These are phyloP conservation scores for Thera obeliscata DNA, from an alignment of 2,888 invertebrate species.

Conservation along the genomic window DNA sequence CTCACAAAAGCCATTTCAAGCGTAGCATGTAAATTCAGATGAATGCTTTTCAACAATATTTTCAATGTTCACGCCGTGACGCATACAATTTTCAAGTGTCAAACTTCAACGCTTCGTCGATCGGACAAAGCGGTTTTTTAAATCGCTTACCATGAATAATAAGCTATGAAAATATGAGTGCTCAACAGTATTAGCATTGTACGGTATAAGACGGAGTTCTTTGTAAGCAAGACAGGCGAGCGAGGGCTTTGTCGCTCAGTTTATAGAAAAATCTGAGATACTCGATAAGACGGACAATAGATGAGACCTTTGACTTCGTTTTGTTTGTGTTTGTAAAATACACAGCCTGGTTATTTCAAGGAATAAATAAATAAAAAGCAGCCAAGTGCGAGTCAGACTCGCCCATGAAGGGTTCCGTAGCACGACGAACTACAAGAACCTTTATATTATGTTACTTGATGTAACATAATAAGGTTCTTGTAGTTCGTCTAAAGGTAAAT, in stretches of 20 bases:
- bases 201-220: constrained; percentile 41
- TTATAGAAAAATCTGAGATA: constrained; percentile 51
- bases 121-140: constrained; percentile 30
- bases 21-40: constrained; percentile 6
- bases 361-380: too few species aligned
- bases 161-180: constrained; percentile 46
- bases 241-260: constrained; percentile 46
- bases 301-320: constrained; percentile 22
- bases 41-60: constrained; percentile 30
- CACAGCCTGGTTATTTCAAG: too few species aligned
- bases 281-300: constrained; percentile 47
- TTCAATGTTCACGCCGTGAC: constrained; percentile 28
- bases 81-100: constrained; percentile 32
- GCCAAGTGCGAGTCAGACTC: too few species aligned
- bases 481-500: too few species aligned
- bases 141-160: constrained; percentile 37
- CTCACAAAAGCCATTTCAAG: constrained; percentile 9
- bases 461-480: too few species aligned
- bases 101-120: constrained; percentile 25
- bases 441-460: too few species aligned
- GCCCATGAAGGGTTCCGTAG: too few species aligned
- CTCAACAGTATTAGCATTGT: constrained; percentile 57
- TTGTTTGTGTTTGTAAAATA: constrained; percentile 14
- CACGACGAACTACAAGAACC: too few species aligned
- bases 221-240: constrained; percentile 53